phyloP scores from a whole-genome alignment of 2,113 vertebrate species.

The Ivindomyrus marchei region DNA sequence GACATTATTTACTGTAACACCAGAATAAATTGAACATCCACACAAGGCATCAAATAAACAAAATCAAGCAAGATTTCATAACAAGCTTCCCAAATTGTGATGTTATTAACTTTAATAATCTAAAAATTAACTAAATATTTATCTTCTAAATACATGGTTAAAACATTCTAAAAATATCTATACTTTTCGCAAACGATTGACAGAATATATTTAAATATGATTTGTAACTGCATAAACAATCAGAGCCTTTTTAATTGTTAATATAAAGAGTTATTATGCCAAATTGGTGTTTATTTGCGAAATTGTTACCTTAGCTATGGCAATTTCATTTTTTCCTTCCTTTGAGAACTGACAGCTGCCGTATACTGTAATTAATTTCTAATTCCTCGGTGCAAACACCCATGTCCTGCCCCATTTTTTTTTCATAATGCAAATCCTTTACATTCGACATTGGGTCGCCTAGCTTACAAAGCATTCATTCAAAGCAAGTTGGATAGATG shows the following conservation, averaged over 20 bases:
- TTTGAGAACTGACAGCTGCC: constrained; percentile 51
- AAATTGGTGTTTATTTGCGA: constrained; percentile 54
- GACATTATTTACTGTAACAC: background rate
- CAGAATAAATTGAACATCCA: background rate
- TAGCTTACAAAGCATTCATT: constrained; percentile 56
- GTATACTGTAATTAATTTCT: constrained; percentile 55
- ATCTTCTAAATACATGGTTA: constrained; percentile 2
- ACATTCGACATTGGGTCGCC: constrained; percentile 45
- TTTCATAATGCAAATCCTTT: constrained; percentile 56
- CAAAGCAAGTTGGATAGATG: constrained; percentile 55
- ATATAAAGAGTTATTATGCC: constrained; percentile 42
- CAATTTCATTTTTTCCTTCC: constrained; percentile 41
- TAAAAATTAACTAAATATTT: background rate
- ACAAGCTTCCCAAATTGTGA: background rate
- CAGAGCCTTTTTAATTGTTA: constrained; percentile 50
- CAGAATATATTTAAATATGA: constrained; percentile 39
- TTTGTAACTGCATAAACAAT: constrained; percentile 38
- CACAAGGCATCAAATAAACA: background rate
- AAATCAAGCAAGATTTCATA: background rate
- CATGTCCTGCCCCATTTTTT: constrained; percentile 49
- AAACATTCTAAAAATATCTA: constrained; percentile 23
- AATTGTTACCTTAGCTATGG: constrained; percentile 49
- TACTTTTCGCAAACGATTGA: constrained; percentile 24
- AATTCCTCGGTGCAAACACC: constrained; percentile 60
- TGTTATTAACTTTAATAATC: background rate